These are phyloP conservation scores for Calidris pugnax DNA, from an alignment of 2,113 vertebrate species.

Conservation along the genomic window DNA sequence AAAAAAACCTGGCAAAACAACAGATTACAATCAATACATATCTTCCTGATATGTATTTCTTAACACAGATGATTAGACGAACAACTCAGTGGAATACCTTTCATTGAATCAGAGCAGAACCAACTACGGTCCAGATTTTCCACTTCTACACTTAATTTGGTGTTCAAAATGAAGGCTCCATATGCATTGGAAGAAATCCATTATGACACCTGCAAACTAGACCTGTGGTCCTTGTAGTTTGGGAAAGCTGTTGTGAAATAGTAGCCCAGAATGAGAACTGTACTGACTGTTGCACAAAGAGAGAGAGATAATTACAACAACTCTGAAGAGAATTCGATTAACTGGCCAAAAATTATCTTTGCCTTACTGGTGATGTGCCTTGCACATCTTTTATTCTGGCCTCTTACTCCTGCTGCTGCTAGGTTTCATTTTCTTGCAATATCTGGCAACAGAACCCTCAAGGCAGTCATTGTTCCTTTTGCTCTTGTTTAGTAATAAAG, in stretches of 20 bases:
- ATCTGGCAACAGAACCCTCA: not conserved
- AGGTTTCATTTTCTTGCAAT: not conserved
- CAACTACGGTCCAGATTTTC: not conserved
- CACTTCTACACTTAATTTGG: not conserved
- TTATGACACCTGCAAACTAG: not conserved
- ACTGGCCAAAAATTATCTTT: not conserved
- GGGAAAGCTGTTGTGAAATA: not conserved
- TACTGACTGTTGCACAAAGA: not conserved
- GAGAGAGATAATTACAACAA: not conserved
- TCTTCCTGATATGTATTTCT: not conserved
- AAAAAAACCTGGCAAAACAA: not conserved
- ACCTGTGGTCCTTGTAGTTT: not conserved
- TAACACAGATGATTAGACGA: not conserved
- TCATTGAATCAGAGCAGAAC: not conserved
- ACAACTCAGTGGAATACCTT: not conserved
- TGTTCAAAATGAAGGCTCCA: not conserved
- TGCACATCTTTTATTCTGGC: not conserved
- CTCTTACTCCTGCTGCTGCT: not conserved
- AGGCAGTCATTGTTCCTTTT: not conserved
- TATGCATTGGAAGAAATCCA: not conserved
- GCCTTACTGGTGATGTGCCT: not conserved
- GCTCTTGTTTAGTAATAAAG: not conserved
- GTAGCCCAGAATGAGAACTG: not conserved
- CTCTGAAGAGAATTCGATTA: not conserved
- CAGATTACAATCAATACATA: not conserved